A percentile compares a stretch with the other conserved stretches of the same genome.
phyloP scores from a whole-genome alignment of 2,888 invertebrate genomes.

The Apamea crenata region DNA sequence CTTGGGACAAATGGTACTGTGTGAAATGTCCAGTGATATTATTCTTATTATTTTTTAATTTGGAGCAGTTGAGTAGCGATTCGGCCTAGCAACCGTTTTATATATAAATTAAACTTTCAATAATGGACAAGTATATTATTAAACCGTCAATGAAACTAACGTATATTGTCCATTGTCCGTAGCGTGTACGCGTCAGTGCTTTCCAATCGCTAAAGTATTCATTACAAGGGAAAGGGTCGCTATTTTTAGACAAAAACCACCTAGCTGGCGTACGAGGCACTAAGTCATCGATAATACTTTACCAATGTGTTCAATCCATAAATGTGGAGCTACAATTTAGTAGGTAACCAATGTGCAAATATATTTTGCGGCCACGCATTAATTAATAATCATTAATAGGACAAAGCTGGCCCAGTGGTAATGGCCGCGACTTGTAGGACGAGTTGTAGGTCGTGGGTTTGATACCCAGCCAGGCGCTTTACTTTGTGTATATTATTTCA shows the following conservation, averaged over 20 bases:
- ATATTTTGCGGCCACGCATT: no score
- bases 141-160: constrained; percentile 8
- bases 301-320: background rate
- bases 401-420: no score
- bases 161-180: background rate
- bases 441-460: no score
- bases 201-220: constrained; percentile 51
- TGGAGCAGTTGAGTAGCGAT: background rate
- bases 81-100: background rate
- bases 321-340: no score
- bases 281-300: background rate
- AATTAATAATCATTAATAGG: no score
- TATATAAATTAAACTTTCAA: background rate
- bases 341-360: no score
- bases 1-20: no score
- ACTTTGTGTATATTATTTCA: no score
- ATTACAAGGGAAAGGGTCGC: constrained; percentile 40
- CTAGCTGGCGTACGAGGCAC: background rate
- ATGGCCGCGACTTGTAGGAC: no score
- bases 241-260: constrained; percentile 47
- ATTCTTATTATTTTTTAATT: background rate
- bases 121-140: background rate
- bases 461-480: no score
- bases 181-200: constrained; percentile 38
- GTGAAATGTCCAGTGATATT: no score